Conservation (phyloP, 2,888 invertebrate species). For the Nemurella pictetii region DNA sequence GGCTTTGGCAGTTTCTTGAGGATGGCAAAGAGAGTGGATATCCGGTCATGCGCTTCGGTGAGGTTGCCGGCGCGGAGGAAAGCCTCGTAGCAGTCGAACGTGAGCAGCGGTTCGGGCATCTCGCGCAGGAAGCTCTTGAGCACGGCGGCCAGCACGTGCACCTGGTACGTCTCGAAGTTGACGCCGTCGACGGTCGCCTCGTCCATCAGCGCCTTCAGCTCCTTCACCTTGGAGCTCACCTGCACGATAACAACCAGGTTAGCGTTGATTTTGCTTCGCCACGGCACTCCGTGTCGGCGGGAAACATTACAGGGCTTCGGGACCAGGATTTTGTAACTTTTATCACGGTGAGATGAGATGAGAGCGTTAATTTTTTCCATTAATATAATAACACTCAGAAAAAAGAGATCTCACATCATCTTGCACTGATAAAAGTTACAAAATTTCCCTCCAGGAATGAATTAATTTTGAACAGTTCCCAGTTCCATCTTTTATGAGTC, state of each 20-base stretch:
- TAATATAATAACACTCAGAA: no score
- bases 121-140: conserved; percentile 88
- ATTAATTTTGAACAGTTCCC: no score
- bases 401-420: no score
- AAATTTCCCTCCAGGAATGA: no score
- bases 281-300: no score
- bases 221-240: conserved; percentile 70
- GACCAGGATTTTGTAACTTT: no score
- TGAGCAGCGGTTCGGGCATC: conserved; percentile 90
- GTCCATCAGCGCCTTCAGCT: conserved; percentile 74
- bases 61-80: conserved; percentile 88
- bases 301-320: no score
- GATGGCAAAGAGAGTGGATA: conserved; percentile 82
- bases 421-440: no score
- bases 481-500: no score
- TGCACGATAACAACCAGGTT: conserved; percentile 36
- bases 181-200: conserved; percentile 71
- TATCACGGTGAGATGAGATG: no score
- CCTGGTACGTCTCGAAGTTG: conserved; percentile 77
- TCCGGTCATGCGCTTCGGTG: conserved; percentile 77
- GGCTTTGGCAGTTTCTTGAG: conserved; percentile 85
- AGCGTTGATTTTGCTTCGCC: no score
- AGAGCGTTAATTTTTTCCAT: no score
- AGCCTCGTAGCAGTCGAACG: conserved; percentile 93
- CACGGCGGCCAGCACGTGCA: conserved; percentile 88